Evolutionary conservation across 2,113 vertebrate species (phyloP).

Genomic region (Atlantisia rogersi): DNA sequence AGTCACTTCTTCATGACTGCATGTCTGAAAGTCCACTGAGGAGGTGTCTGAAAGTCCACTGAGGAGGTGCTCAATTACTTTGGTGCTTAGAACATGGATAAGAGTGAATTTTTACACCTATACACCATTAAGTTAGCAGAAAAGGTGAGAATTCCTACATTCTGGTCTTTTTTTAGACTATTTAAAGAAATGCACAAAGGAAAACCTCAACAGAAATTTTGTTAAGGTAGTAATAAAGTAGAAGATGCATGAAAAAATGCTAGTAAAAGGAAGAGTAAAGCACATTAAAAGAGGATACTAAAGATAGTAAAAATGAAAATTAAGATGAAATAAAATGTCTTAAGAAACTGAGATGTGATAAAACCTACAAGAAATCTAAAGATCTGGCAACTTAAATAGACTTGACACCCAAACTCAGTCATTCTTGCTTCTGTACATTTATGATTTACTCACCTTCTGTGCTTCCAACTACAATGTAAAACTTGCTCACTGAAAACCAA

Average conservation of each 20-base stretch:
- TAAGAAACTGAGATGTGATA: background rate
- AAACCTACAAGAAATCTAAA: background rate
- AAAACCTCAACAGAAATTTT: background rate
- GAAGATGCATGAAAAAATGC: background rate
- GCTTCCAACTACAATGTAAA: background rate
- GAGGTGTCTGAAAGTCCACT: background rate
- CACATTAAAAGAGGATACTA: background rate
- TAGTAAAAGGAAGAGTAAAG: background rate
- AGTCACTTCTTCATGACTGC: background rate
- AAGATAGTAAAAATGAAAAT: background rate
- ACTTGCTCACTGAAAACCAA: background rate
- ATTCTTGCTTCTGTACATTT: background rate
- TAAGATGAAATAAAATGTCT: background rate
- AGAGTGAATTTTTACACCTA: background rate
- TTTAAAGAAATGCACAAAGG: background rate
- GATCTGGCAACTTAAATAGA: background rate
- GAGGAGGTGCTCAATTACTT: background rate
- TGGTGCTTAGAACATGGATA: background rate
- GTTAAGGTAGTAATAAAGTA: background rate
- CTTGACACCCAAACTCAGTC: background rate
- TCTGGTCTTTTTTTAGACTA: background rate
- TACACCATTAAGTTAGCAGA: background rate
- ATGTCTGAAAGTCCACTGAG: background rate
- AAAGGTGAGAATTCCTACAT: background rate
- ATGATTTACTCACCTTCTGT: background rate